Evolutionary conservation across 2,797 vertebrate species (phyloP).

Genomic region (Neostethus bicornis): DNA sequence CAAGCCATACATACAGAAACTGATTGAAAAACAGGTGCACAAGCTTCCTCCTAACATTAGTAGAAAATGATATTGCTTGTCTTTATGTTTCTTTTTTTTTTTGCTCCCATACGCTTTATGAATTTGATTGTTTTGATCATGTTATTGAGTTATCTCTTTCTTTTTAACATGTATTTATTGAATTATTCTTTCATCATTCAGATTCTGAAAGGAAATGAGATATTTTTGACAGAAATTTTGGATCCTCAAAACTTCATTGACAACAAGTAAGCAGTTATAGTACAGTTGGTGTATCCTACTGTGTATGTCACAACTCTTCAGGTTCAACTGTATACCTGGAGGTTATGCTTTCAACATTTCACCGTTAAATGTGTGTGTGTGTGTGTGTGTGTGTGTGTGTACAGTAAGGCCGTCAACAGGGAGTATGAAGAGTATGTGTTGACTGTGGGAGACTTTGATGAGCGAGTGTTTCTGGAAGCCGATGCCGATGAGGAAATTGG

Average conservation of each 20-base stretch:
- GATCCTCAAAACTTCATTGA: slow-evolving; percentile 91
- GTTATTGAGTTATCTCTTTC: not conserved
- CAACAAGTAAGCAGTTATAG: slow-evolving; percentile 85
- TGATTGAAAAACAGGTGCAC: slow-evolving; percentile 88
- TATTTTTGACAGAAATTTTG: slow-evolving; percentile 82
- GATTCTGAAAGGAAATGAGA: slow-evolving; percentile 90
- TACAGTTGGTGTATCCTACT: not conserved
- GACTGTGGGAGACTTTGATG: slow-evolving; percentile 97
- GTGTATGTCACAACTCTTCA: too few species aligned
- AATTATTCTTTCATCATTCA: slow-evolving; percentile 52
- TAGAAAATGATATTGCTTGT: not conserved
- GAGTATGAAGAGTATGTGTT: slow-evolving; percentile 97
- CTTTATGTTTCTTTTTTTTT: not conserved
- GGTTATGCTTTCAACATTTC: not conserved
- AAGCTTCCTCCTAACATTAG: rapidly evolving
- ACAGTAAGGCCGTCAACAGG: slow-evolving; percentile 93
- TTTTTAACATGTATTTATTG: not conserved
- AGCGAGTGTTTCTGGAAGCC: slow-evolving; percentile 93
- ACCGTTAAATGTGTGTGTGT: not conserved
- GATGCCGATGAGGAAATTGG: slow-evolving; percentile 97
- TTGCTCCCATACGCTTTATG: not conserved
- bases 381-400: slow-evolving; percentile 15
- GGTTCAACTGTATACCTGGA: not conserved
- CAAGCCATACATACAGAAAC: slow-evolving; percentile 91
- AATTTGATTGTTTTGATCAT: not conserved